Conservation (phyloP, 2,888 invertebrate species). For the Nemapogon koenigi region DNA sequence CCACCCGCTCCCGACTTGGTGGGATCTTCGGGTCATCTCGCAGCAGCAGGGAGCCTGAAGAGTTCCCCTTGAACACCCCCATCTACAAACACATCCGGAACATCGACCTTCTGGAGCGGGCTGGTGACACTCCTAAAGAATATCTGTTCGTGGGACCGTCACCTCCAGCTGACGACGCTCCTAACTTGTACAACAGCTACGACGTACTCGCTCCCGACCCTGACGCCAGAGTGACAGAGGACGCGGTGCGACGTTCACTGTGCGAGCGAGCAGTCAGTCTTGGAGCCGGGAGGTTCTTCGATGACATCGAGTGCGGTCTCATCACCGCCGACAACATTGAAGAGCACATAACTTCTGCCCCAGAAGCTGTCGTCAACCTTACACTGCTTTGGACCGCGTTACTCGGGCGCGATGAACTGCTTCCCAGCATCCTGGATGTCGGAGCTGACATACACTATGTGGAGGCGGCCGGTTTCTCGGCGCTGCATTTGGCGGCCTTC, state of each 20-base stretch:
- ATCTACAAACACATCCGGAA: conserved; percentile 41
- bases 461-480: conserved; percentile 77
- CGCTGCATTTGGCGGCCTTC: conserved; percentile 78
- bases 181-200: conserved; percentile 80
- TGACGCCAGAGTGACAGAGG: conserved; percentile 74
- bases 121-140: conserved; percentile 64
- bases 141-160: conserved; percentile 82
- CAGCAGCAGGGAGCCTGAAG: conserved; percentile 38
- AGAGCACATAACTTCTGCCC: conserved; percentile 64
- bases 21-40: conserved; percentile 52
- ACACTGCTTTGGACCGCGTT: conserved; percentile 78
- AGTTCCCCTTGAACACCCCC: conserved; percentile 63
- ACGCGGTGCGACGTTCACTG: conserved; percentile 71
- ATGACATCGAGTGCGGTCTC: conserved; percentile 76
- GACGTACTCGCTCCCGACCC: conserved; percentile 72
- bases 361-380: conserved; percentile 74
- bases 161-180: conserved; percentile 80
- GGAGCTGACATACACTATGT: conserved; percentile 75
- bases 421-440: conserved; percentile 68
- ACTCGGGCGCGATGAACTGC: conserved; percentile 72
- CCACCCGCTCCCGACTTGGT: conserved; percentile 33
- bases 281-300: conserved; percentile 72
- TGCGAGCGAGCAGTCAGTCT: conserved; percentile 73
- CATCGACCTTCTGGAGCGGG: conserved; percentile 67
- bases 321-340: conserved; percentile 67